Evolutionary conservation across 2,797 vertebrate species (phyloP), one percentile per base, ranked within the genome.

Genomic region (Crax fasciolata): DNA sequence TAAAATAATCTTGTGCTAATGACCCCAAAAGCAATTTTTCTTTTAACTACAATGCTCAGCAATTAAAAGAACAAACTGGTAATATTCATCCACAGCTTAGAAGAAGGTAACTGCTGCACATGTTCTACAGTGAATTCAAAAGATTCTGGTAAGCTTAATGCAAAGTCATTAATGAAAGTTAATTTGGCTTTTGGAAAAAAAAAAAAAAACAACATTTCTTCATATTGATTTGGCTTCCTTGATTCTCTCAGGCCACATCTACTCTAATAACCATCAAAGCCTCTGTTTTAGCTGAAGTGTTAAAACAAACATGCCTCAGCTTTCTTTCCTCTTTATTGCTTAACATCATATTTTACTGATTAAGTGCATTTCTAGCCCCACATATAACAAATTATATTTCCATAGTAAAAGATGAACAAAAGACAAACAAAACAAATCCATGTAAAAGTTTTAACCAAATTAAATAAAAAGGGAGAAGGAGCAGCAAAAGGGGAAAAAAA

Each of bases 31-130:
- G 0, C 23, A 65, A 7, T 32, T 84, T 75, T 87, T 73, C 27
- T 48, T 58, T 70, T 73, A 70, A 84, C 51, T 35, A 48, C 76
- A 94, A 59, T 39, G 62, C 23, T 68, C 63, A 51, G 48, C 55
- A 91, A 46, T 70, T 93, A 70, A 58, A 91, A 79, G 77, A 90
- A 89, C 25, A 87, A 93, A 84, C 65, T 43, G 51, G 55, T 38
- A 89, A 58, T 71, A 73, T 13, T 93, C 32, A 67, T 58, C 32
- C 71, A 48, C 32, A 83, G 65, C 61, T 93, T 39, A 87, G 30
- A 59, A 82, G 28, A 44, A 28, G 16, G 68, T 72, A 80, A 92
- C 54, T 84, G 49, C 68, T 92, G 32, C 25, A 58, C 15, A 87
- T 11, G 9, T 58, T 80, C 28, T 24, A 62, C 18, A 90, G 28